Evolutionary conservation across 2,797 vertebrate genomes (phyloP).

Genomic region (Cyprinella venusta): DNA sequence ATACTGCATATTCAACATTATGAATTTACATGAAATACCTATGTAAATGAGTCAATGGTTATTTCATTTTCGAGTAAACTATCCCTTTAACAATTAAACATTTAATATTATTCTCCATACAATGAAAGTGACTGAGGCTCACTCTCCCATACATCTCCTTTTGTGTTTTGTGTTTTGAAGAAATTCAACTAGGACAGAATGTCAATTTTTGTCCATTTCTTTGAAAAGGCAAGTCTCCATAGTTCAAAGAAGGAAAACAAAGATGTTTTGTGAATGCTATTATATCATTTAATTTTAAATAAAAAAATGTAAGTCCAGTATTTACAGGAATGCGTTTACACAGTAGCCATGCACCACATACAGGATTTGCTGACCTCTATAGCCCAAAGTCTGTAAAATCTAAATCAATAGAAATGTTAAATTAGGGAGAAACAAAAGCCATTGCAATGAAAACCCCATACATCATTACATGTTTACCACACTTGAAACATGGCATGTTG

Average conservation of each 20-base stretch:
- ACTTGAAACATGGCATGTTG: constrained; percentile 8
- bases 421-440: background rate
- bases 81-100: background rate
- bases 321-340: constrained; percentile 73
- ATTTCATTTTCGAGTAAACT: background rate
- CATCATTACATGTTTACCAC: constrained; percentile 38
- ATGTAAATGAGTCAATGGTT: background rate
- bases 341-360: constrained; percentile 62
- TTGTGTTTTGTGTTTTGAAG: background rate
- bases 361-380: constrained; percentile 65
- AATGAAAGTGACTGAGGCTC: background rate
- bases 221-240: background rate
- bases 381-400: constrained; percentile 64
- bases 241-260: constrained; percentile 11
- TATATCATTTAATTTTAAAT: constrained; percentile 71
- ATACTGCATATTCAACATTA: background rate
- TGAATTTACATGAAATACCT: background rate
- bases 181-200: background rate
- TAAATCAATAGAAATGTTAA: background rate
- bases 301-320: constrained; percentile 71
- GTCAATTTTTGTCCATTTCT: background rate
- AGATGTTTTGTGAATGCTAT: background rate
- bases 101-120: background rate
- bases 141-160: background rate
- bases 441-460: constrained; percentile 16